Conservation (phyloP, 1,140 invertebrate species). For the Euglossa dilemma region DNA sequence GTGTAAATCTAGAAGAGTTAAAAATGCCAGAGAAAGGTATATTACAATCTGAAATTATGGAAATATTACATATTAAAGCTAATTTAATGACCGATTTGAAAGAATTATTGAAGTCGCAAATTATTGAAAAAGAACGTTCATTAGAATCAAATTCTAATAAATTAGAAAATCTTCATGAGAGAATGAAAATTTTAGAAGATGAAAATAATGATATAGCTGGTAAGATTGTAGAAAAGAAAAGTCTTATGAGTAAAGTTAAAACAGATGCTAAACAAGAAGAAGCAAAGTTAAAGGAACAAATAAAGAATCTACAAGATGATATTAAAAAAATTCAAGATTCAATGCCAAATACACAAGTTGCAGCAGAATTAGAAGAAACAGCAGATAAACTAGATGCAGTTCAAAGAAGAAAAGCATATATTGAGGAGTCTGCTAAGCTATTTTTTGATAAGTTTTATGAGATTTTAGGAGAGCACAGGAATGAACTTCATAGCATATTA, state of each 20-base stretch:
- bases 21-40: slow-evolving; percentile 71
- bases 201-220: slow-evolving; percentile 51
- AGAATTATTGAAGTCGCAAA: slow-evolving; percentile 55
- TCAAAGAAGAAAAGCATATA: slow-evolving; percentile 52
- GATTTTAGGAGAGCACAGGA: slow-evolving; percentile 63
- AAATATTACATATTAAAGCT: slow-evolving; percentile 60
- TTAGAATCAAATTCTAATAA: slow-evolving; percentile 55
- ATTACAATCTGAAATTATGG: slow-evolving; percentile 58
- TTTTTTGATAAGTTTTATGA: slow-evolving; percentile 70
- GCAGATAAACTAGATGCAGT: slow-evolving; percentile 64
- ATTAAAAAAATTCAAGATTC: slow-evolving; percentile 58
- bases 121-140: slow-evolving; percentile 38
- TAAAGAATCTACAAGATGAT: slow-evolving; percentile 61
- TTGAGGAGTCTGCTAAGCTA: slow-evolving; percentile 62
- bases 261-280: slow-evolving; percentile 59
- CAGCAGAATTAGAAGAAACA: slow-evolving; percentile 59
- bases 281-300: slow-evolving; percentile 60
- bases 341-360: slow-evolving; percentile 47
- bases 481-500: slow-evolving; percentile 26
- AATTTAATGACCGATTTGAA: slow-evolving; percentile 62
- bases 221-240: slow-evolving; percentile 57
- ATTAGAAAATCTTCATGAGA: slow-evolving; percentile 63
- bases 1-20: slow-evolving; percentile 64
- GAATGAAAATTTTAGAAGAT: slow-evolving; percentile 56
- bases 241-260: slow-evolving; percentile 58